Base-by-base conservation (phyloP, 2,113 vertebrate genomes). In the Epinephelus fuscoguttatus region DNA sequence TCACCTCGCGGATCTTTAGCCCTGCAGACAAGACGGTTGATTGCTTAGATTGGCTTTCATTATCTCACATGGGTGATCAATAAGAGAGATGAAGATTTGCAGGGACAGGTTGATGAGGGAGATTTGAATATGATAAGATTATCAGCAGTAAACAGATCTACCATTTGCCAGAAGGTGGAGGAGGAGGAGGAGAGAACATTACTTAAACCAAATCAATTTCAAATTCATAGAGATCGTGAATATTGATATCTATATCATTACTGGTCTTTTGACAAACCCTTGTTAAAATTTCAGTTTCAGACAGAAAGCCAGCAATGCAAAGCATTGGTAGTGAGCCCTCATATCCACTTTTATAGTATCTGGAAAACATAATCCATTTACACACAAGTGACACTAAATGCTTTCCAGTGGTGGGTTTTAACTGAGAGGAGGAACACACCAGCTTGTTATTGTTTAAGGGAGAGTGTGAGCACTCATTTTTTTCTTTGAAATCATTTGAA, bases 1-100 rank as follows among this genome's bases (percentile, higher is more conserved):
- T 97, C 73, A 98, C 98, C 90, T 99, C 97, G 0, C 96, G 96
- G 63, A 98, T 95, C 88, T 97, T 98, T 93, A 99, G 45, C 49
- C 98, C 98, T 99, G 95, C 72, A 70, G 42, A 71, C 27, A 47
- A 77, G 75, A 86, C 0, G 37, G 64, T 64, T 1, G 79, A 84
- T 66, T 40, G 68, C 57, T 72, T 0, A 71, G 86, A 86, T 90
- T 75, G 71, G 71, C 64, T 56, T 77, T 84, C 67, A 56, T 86
- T 81, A 78, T 21, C 63, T 62, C 42, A n/a, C 47, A 23, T 52
- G 42, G 55, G 37, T 42, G 80, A 87, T 85, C 70, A 75, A 72
- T 70, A 68, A 50, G 42, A 49, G 47, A 63, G 76, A 88, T 55
- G 82, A 10, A 85, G 80, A 81, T 78, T 59, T 60, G 55, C 9